Evolutionary conservation across 2,113 vertebrate species (phyloP).

Genomic region (Leuciscus idus): DNA sequence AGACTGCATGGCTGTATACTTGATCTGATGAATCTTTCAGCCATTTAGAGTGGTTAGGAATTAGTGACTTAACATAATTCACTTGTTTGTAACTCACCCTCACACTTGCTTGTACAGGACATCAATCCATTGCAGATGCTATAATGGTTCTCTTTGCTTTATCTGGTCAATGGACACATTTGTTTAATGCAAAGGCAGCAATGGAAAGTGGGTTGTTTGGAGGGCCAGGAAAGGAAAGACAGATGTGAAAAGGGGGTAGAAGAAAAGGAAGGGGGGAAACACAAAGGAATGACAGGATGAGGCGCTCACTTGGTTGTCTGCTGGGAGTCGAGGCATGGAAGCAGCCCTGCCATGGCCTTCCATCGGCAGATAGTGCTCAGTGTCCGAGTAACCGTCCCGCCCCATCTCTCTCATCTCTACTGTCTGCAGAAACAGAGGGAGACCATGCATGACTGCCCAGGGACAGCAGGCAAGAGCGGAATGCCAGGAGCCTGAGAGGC

Average conservation of each 20-base stretch:
- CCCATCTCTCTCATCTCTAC: conserved; percentile 96
- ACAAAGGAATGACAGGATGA: conserved; percentile 61
- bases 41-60: background rate
- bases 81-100: background rate
- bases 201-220: conserved; percentile 26
- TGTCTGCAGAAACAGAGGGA: conserved; percentile 80
- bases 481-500: conserved; percentile 38
- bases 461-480: conserved; percentile 31
- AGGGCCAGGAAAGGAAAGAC: conserved; percentile 10
- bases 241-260: conserved; percentile 55
- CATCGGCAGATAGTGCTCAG: conserved; percentile 90
- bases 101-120: background rate
- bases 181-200: conserved; percentile 9
- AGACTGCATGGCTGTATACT: background rate
- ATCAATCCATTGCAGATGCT: background rate
- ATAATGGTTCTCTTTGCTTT: background rate
- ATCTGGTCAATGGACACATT: background rate
- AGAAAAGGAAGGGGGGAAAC: conserved; percentile 40
- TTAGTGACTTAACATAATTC: background rate
- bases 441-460: conserved; percentile 71
- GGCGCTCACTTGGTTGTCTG: conserved; percentile 95
- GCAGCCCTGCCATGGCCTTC: conserved; percentile 91
- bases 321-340: conserved; percentile 95
- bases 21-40: background rate
- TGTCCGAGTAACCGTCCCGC: conserved; percentile 91